Percentiles rank a stretch among this genome's conserved stretches.
These are phyloP conservation scores for Enteromius afrohamiltoni DNA, from an alignment of 2,797 vertebrate genomes.

Conservation along the genomic window DNA sequence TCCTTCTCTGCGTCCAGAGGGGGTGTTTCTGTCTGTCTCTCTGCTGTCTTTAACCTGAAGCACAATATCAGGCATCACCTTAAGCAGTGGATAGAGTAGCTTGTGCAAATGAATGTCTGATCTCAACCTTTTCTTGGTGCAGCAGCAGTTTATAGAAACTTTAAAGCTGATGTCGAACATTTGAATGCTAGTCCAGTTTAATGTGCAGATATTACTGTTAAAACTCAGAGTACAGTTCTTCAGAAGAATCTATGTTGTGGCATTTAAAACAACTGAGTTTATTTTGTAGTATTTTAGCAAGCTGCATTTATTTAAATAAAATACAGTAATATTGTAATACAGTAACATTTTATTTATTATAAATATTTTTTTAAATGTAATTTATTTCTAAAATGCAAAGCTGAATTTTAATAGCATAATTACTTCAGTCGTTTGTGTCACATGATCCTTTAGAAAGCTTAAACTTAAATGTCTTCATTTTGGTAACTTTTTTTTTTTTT, in stretches of 20 bases:
- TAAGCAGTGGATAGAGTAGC: not conserved
- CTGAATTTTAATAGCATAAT: no score
- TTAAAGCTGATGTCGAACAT: slow-evolving; percentile 1
- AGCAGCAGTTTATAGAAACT: not conserved
- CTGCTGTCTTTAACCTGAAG: slow-evolving; percentile 19
- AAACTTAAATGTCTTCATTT: not conserved
- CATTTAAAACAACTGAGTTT: not conserved
- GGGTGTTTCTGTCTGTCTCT: slow-evolving; percentile 6
- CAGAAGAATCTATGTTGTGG: not conserved
- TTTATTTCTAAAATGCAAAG: not conserved
- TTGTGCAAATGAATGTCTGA: slow-evolving; percentile 8
- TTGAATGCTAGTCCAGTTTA: not conserved
- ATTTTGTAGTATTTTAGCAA: not conserved
- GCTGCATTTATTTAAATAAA: not conserved
- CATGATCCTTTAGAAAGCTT: not conserved
- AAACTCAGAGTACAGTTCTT: not conserved
- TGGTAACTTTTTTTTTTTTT: not conserved
- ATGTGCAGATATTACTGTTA: not conserved
- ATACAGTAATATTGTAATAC: not conserved
- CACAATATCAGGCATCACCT: slow-evolving; percentile 19
- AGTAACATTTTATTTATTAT: no score
- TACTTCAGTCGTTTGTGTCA: not conserved
- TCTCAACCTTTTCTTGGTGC: not conserved
- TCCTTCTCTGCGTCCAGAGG: slow-evolving; percentile 4
- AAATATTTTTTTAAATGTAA: not conserved